Evolutionary conservation across 2,797 vertebrate species (phyloP), one percentile per base, ranked within the genome.

Genomic region (Poecilia picta): DNA sequence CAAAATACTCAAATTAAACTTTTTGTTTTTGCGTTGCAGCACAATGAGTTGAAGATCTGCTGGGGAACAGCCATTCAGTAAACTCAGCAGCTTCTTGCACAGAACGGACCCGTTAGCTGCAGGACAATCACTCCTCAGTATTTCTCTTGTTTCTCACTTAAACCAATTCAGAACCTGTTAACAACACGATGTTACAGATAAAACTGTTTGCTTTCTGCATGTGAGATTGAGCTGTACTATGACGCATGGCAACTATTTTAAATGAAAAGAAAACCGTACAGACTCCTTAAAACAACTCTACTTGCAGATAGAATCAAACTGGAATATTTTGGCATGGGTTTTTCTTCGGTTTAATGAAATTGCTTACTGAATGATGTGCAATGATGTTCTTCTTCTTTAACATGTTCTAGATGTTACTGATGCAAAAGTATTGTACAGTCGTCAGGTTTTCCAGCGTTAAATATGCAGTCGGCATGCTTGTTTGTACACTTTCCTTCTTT

Each of bases 401-500:
- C 33, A 66, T 87, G 57, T 55, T 31, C 31, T 89, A 82, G 72
- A 83, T 90, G 88, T 91, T 80, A 79, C 84, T 74, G 84, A 92
- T 90, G 89, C 91, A 91, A 89, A 87, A 15, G 5, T 83, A 81
- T 82, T 72, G 88, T 75, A 18, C 73, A 51, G 71, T 88, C 82
- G 79, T 77, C 10, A 78, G 33, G 73, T 91, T 88, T 81, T 87
- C 73, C 77, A 77, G 70, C 71, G 81, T 87, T 87, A 70, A 73
- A 89, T 90, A 85, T 90, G 86, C 87, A 85, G 83, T 82, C 90
- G 85, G 91, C 90, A 93, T 93, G 91, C 88, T 94, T 66, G 87
- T 93, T 88, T 74, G 79, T 83, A 77, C 74, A 84, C 72, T 74
- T 79, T 66, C 74, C 79, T 76, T 87, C 75, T 84, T 77, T 51